phyloP scores from a whole-genome alignment of 2,113 vertebrate genomes.

The Sula dactylatra region DNA sequence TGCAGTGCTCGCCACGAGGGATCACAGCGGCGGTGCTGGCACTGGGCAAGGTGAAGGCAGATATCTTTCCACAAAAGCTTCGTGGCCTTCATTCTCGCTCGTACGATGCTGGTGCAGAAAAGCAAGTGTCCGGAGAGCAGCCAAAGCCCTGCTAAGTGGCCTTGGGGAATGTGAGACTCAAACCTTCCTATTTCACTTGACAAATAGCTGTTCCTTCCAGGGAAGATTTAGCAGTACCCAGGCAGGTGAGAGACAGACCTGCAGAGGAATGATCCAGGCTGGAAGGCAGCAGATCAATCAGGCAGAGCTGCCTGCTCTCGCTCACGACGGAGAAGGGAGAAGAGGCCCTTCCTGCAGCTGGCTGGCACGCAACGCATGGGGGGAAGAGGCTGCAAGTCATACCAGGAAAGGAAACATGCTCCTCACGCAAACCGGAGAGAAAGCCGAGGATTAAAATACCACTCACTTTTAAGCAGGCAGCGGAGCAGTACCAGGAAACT shows the following conservation, averaged over 20 bases:
- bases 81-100: background rate
- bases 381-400: background rate
- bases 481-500: background rate
- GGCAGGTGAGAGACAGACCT: conserved; percentile 29
- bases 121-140: background rate
- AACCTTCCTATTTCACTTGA: conserved; percentile 12
- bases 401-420: background rate
- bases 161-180: background rate
- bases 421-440: background rate
- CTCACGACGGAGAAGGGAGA: background rate
- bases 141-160: background rate
- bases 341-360: background rate
- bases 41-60: background rate
- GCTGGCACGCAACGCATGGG: accelerated
- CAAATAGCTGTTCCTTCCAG: conserved; percentile 13
- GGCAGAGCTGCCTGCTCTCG: background rate
- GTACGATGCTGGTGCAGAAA: background rate
- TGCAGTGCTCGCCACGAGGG: background rate
- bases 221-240: conserved; percentile 22
- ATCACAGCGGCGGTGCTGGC: background rate
- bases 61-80: background rate
- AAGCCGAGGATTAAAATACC: background rate
- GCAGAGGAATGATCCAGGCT: background rate
- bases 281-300: conserved; percentile 29
- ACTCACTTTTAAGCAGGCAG: background rate